These are phyloP conservation scores for Liasis olivaceus DNA, from an alignment of 2,797 vertebrate genomes.

Conservation along the genomic window DNA sequence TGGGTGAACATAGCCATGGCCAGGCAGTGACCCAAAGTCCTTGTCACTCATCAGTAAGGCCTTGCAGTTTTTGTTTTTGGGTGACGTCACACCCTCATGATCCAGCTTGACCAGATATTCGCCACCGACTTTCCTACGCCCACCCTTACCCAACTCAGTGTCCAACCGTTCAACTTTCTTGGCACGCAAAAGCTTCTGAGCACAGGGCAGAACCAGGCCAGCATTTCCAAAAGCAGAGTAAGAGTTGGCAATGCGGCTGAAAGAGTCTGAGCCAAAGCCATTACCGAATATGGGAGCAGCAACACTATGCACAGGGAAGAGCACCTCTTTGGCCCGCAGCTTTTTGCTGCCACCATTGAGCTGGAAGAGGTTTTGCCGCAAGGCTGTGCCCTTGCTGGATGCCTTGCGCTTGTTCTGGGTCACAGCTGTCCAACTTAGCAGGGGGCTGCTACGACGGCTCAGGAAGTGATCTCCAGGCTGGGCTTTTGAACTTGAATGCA, in stretches of 20 bases:
- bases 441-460: slow-evolving; percentile 71
- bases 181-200: slow-evolving; percentile 76
- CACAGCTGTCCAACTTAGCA: slow-evolving; percentile 83
- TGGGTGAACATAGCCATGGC: slow-evolving; percentile 80
- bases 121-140: slow-evolving; percentile 74
- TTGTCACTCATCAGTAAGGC: slow-evolving; percentile 86
- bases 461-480: slow-evolving; percentile 73
- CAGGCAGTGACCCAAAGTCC: slow-evolving; percentile 73
- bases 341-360: slow-evolving; percentile 84
- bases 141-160: slow-evolving; percentile 64
- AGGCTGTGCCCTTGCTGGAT: slow-evolving; percentile 70
- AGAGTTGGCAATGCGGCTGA: slow-evolving; percentile 93
- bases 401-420: slow-evolving; percentile 81
- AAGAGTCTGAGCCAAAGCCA: slow-evolving; percentile 91
- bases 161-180: slow-evolving; percentile 74
- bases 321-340: slow-evolving; percentile 80
- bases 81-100: slow-evolving; percentile 97
- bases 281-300: slow-evolving; percentile 88
- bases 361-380: slow-evolving; percentile 85
- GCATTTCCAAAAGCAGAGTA: slow-evolving; percentile 82
- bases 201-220: slow-evolving; percentile 70
- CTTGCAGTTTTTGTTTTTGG: slow-evolving; percentile 94
- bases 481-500: slow-evolving; percentile 81
- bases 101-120: slow-evolving; percentile 95
- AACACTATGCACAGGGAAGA: slow-evolving; percentile 78